A percentile compares a stretch with the other conserved stretches of the same genome.
phyloP scores from a whole-genome alignment of 2,797 vertebrate species.

The Enteromius fasciolatus region DNA sequence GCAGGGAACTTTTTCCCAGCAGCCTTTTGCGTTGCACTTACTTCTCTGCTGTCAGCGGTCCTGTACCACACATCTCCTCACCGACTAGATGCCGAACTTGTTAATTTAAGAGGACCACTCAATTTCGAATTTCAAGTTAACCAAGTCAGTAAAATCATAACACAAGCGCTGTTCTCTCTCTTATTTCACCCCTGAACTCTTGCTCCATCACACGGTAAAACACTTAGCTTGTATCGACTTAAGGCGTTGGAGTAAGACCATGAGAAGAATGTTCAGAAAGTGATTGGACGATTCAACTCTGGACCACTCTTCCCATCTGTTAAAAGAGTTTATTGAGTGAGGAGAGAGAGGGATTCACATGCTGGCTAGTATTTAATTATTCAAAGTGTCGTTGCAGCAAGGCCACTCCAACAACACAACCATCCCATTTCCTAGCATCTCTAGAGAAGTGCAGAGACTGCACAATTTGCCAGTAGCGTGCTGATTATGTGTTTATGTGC shows the following conservation, averaged over 20 bases:
- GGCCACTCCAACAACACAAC: constrained; percentile 63
- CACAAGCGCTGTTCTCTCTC: background rate
- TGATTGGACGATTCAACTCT: constrained; percentile 54
- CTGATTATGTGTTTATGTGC: constrained; percentile 27
- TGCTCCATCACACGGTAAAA: background rate
- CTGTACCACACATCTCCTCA: background rate
- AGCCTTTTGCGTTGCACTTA: background rate
- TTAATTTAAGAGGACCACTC: background rate
- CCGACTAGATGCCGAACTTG: background rate
- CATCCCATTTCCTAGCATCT: constrained; percentile 64
- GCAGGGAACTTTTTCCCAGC: background rate
- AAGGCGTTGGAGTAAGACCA: constrained; percentile 8
- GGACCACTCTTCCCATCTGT: constrained; percentile 28
- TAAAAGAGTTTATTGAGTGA: constrained; percentile 24
- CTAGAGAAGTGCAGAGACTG: constrained; percentile 53
- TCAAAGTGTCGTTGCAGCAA: constrained; percentile 65
- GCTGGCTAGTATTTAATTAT: constrained; percentile 75
- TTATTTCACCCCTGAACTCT: background rate
- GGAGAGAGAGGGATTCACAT: constrained; percentile 59
- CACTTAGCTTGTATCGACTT: constrained; percentile 21
- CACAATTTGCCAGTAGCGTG: constrained; percentile 21
- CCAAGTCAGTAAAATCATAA: background rate
- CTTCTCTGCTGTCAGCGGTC: background rate
- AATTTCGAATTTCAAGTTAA: background rate
- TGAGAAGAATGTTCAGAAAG: constrained; percentile 44